Base-by-base conservation (phyloP, 2,113 vertebrate genomes). In the Nematolebias whitei region DNA sequence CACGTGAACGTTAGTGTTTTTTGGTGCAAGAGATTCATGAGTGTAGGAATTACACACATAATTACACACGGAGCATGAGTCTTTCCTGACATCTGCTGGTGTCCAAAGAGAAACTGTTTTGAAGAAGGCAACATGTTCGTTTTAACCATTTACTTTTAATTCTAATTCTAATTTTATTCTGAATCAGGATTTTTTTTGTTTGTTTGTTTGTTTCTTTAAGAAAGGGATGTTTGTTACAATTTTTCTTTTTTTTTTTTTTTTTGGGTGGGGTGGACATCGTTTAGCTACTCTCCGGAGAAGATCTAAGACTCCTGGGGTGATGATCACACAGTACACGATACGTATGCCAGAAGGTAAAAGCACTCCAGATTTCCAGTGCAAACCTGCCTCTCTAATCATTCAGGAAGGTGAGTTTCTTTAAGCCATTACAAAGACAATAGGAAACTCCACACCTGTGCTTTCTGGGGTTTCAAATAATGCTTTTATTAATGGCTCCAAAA, bases 261-360 rank as follows among this genome's bases (percentile, higher is more conserved):
- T n/a, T n/a, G n/a, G n/a, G n/a, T n/a, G n/a, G n/a, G n/a, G n/a
- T n/a, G n/a, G 20, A 1, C 3, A 74, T 52, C 68, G 9, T 77
- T 65, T 51, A 91, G 91, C 60, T 32, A 39, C 35, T n/a, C 81
- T 89, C 40, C 84, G 83, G 18, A 93, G 79, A 90, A 94, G 87
- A 87, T 93, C 94, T 16, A 78, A 90, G 39, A 23, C 87, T 59
- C 90, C 93, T 0, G 95, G 95, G 14, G 94, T 96, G 67, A 63
- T 84, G 3, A 81, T 95, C 72, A 90, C 82, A 4, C 94, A 95
- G 68, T 92, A 90, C 78, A 81, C 89, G 48, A 80, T 88, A 1
- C 59, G 88, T 5, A 32, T 98, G 24, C 95, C 96, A 0, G 35
- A 92, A 38, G 96, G 94, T 14, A 93, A 91, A 85, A 93, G 89